Percentiles rank a stretch among this genome's conserved stretches.
Evolutionary conservation across 2,797 vertebrate species (phyloP).

Genomic region (Adelosebastes latens): DNA sequence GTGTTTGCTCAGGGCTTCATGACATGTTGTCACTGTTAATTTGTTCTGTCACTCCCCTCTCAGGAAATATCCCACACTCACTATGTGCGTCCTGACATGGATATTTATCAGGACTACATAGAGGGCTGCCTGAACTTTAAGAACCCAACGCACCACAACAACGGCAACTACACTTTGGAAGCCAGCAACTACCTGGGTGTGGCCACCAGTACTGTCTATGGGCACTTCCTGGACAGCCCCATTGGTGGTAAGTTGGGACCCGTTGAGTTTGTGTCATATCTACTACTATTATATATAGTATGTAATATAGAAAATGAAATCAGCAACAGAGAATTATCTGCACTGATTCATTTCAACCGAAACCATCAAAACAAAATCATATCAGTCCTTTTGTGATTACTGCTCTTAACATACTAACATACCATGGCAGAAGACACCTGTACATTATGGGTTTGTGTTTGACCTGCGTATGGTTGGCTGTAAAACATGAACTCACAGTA

Average conservation of each 20-base stretch:
- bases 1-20: neutral
- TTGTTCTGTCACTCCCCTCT: neutral
- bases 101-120: conserved; percentile 87
- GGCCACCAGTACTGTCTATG: conserved; percentile 88
- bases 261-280: neutral
- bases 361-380: neutral
- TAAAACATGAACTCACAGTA: neutral
- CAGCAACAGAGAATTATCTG: neutral
- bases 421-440: neutral
- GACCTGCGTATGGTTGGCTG: neutral
- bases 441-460: neutral
- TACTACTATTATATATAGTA: neutral
- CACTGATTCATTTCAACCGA: neutral
- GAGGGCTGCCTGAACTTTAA: conserved; percentile 95
- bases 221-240: conserved; percentile 92
- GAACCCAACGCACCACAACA: conserved; percentile 96
- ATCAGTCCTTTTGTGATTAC: neutral
- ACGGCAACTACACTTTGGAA: conserved; percentile 95
- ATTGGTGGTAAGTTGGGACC: conserved; percentile 57
- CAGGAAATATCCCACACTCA: conserved; percentile 76
- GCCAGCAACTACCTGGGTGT: conserved; percentile 91
- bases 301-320: neutral
- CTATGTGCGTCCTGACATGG: conserved; percentile 88
- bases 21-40: neutral
- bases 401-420: neutral